Evolutionary conservation across 1,140 invertebrate species (phyloP).

Genomic region (Olivierus martensii): DNA sequence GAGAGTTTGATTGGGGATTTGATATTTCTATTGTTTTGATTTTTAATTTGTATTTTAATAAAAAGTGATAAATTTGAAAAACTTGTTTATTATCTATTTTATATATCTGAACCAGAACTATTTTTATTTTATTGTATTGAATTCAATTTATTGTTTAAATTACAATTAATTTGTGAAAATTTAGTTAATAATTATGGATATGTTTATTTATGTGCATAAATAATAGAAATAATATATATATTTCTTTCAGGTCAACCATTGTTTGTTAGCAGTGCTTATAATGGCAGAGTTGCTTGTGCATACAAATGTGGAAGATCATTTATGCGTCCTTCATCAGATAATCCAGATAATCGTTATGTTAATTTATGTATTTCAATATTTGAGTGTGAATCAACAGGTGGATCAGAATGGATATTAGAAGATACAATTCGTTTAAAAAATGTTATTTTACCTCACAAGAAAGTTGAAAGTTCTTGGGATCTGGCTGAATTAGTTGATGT

Average conservation of each 20-base stretch:
- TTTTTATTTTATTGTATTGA: no score
- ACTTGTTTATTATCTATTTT: no score
- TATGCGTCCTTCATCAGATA: conserved; percentile 45
- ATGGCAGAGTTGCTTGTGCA: conserved; percentile 88
- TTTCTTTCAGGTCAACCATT: conserved; percentile 42
- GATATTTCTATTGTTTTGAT: no score
- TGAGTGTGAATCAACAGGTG: conserved; percentile 97
- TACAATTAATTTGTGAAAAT: neutral
- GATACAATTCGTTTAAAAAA: conserved; percentile 86
- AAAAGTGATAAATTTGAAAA: no score
- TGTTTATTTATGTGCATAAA: no score
- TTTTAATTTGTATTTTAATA: no score
- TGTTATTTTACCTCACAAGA: conserved; percentile 64
- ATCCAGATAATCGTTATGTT: conserved; percentile 63
- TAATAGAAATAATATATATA: neutral
- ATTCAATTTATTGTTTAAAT: neutral
- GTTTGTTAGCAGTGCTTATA: conserved; percentile 92
- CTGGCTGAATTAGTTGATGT: conserved; percentile 67
- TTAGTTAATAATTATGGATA: no score
- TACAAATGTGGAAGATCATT: conserved; percentile 51
- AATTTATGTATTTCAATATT: conserved; percentile 93
- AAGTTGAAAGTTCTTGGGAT: conserved; percentile 51
- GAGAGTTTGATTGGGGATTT: no score
- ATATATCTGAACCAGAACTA: no score
- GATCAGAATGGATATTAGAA: conserved; percentile 95